Conservation (phyloP, 1,140 invertebrate species). For the Listronotus bonariensis region DNA sequence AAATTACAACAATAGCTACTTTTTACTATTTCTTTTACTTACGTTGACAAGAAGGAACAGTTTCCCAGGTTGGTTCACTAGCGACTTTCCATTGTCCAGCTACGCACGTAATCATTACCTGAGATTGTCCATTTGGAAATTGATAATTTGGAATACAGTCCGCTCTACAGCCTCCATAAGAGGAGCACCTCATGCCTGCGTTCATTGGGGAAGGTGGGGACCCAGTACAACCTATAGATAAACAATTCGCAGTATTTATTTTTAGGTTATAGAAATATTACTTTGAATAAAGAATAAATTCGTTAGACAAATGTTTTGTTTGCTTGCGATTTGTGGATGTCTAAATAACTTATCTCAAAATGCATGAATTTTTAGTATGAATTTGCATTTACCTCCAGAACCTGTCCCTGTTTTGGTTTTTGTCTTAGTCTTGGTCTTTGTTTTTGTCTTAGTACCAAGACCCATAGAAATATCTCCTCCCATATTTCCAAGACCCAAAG, state of each 20-base stretch:
- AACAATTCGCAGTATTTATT: too few relatives aligned
- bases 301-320: too few relatives aligned
- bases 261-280: too few relatives aligned
- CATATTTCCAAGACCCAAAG: too few relatives aligned
- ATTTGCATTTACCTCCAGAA: constrained; percentile 10
- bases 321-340: too few relatives aligned
- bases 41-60: constrained; percentile 68
- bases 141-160: constrained; percentile 61
- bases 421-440: constrained; percentile 17
- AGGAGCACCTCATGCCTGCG: constrained; percentile 55
- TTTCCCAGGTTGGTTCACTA: constrained; percentile 56
- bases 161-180: constrained; percentile 60
- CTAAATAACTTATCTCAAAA: too few relatives aligned
- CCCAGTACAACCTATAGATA: constrained; percentile 35
- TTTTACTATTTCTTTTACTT: constrained; percentile 51
- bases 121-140: constrained; percentile 63
- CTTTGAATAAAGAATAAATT: too few relatives aligned
- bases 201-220: constrained; percentile 55
- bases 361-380: too few relatives aligned
- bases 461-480: too few relatives aligned
- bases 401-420: constrained; percentile 16
- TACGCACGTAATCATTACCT: constrained; percentile 61
- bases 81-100: constrained; percentile 64
- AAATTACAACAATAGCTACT: too few relatives aligned
- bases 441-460: too few relatives aligned